phyloP scores from a whole-genome alignment of 2,113 vertebrate species.

The Anhinga rufa region DNA sequence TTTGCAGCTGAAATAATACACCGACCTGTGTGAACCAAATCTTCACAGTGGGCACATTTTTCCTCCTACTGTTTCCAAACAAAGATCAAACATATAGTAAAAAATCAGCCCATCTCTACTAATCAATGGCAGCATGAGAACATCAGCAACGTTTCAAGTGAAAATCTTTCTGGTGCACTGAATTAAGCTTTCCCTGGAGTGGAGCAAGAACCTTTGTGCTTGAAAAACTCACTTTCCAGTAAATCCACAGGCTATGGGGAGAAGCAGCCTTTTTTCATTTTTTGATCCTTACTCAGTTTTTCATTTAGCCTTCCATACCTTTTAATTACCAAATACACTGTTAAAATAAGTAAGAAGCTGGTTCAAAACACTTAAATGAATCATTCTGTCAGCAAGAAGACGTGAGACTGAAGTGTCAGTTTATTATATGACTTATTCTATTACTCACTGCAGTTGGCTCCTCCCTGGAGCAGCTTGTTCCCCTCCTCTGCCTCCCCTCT shows the following conservation, averaged over 20 bases:
- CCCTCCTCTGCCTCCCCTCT: background rate
- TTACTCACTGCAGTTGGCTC: background rate
- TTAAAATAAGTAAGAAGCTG: background rate
- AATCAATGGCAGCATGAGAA: background rate
- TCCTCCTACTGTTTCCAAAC: conserved; percentile 23
- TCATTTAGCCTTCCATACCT: background rate
- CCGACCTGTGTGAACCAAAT: background rate
- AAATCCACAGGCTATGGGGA: background rate
- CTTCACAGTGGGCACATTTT: background rate
- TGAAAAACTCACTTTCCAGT: background rate
- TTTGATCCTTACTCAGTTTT: background rate
- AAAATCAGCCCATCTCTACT: background rate
- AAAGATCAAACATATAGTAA: background rate
- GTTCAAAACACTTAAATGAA: background rate
- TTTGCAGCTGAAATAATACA: conserved; percentile 14
- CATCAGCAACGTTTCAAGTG: background rate
- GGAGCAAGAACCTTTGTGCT: background rate
- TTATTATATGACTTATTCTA: background rate
- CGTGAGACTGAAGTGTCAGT: background rate
- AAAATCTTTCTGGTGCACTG: background rate
- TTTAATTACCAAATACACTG: background rate
- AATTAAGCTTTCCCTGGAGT: background rate
- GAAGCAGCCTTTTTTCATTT: background rate
- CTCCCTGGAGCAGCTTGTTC: background rate
- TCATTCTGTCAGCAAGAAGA: background rate